Evolutionary conservation across 2,888 invertebrate species (phyloP), one percentile per base, ranked within the genome.

Genomic region (Pediacus dermestoides): DNA sequence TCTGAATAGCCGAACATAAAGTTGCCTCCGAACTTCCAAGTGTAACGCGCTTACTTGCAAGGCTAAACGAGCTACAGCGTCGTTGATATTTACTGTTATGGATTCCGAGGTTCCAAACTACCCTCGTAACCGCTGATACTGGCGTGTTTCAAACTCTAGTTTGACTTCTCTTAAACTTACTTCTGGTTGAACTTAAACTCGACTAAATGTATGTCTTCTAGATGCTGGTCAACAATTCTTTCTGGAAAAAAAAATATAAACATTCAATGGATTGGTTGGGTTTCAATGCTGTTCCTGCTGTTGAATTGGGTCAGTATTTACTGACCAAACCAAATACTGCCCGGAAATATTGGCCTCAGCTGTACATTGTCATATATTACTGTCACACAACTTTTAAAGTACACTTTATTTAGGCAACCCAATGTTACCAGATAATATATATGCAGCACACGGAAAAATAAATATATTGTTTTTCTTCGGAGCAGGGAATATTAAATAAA

Each of bases 121-220:
- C 56, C 57, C 50, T 57, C 57, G 55, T 57, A 59, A 59, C 57
- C 58, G 58, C 53, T 54, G 57, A 60, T 58, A 56, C 59, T 53
- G 56, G 54, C 54, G 50, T 53, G 53, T 56, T 55, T 44, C 40
- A 14, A 38, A 57, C 55, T 57, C 52, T 42, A 36, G 42, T 50
- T 52, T 46, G 53, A 57, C 56, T 58, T 59, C 44, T 48, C 50
- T 45, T 42, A 57, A 30, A 57, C 53, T 56, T 50, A 52, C 51
- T 60, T 55, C 48, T 46, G 41, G 47, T 48, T 38, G 51, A 59
- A 55, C 53, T 57, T 52, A 56, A 58, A 57, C 50, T 52, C 47
- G 41, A 53, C 52, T 49, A 54, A 58, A 57, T 57, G 16, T 37
- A 57, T 58, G 57, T 58, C 57, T 58, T 57, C 58, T 57, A 56